Base-by-base conservation (phyloP, 2,888 invertebrate genomes). In the Gari tellinella region DNA sequence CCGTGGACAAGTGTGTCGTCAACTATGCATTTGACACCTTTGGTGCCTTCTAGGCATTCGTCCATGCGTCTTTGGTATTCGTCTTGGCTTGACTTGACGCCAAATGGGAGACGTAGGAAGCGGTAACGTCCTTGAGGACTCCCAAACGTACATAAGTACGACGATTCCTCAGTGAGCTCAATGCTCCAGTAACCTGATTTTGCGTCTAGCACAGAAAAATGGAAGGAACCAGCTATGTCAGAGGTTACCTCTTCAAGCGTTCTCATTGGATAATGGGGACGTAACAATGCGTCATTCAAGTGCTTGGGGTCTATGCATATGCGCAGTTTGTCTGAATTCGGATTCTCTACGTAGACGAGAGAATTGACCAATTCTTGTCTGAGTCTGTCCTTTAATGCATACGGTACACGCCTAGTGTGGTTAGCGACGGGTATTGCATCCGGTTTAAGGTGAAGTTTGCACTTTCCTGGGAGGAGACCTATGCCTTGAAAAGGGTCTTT, bases 101-200 rank as follows among this genome's bases (percentile, higher is more conserved):
- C 70, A 55, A 77, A 77, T 1, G 80, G 76, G 17, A 81, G 26
- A 17, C 81, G 15, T n/a, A 65, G 25, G 31, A 21, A 80, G 4
- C 73, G 38, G 45, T 80, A 76, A 15, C 79, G 43, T 3, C 80
- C 69, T 48, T 62, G 77, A 0, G 73, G 77, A 7, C 66, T 79
- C 51, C 61, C 72, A 41, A 82, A 78, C 21, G 80, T 80, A 1
- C 64, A 64, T 3, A 82, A 56, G 25, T 23, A 58, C 7, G 72
- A 68, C 7, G 79, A 79, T 0, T 45, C 43, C 12, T 55, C 48
- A 14, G 61, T 55, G 1, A 86, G 58, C 37, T 75, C 56, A 1
- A 83, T 49, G 12, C 70, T 67, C 64, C 68, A 68, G 23, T 68
- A 73, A n/a, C n/a, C n/a, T n/a, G n/a, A n/a, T n/a, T 38, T 68